Base-by-base conservation (phyloP, 2,888 invertebrate species). In the Ectemnius lituratus region DNA sequence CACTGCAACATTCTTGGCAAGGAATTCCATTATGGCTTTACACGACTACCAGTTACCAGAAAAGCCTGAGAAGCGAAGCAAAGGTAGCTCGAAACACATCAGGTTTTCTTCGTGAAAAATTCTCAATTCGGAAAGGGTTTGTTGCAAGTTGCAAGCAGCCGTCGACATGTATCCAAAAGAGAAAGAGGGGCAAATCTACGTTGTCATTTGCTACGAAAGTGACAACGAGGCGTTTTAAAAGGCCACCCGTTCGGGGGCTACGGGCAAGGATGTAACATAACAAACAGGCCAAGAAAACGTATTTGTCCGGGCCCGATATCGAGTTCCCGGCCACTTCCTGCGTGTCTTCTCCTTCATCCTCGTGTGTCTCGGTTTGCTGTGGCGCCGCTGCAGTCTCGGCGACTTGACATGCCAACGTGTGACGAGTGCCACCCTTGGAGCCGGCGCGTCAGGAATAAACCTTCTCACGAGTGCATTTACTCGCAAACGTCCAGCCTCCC, bases 281-380 rank as follows among this genome's bases (percentile, higher is more conserved):
- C 86, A 86, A 88, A 87, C 86, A 86, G 82, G 83, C 80, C 84
- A 78, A 71, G 75, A 73, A 78, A 78, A 73, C 79, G 75, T 85
- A 84, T 86, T 86, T 86, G 81, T 77, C 76, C 66, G 70, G 72
- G 69, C 76, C 65, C 82, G 81, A 86, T 87, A 88, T 88, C 87
- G 85, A 86, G 84, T 88, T 88, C 85, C 88, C 82, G 77, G 76
- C 73, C 85, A 82, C 84, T 87, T 88, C 87, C 87, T 87, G 86
- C 82, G 81, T 74, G 71, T 70, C 83, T 70, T 81, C 73, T 58
- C 72, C 81, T 52, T 70, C 78, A 72, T 71, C 72, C 70, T 70
- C 80, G 65, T 37, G 37, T 37, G 37, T 37, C 37, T 67, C 62
- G 71, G 76, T 20, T 20, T 49, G 57, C 37, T 59, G 70, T 63